Evolutionary conservation across 2,113 vertebrate species (phyloP).

Genomic region (Synodontis membranacea): DNA sequence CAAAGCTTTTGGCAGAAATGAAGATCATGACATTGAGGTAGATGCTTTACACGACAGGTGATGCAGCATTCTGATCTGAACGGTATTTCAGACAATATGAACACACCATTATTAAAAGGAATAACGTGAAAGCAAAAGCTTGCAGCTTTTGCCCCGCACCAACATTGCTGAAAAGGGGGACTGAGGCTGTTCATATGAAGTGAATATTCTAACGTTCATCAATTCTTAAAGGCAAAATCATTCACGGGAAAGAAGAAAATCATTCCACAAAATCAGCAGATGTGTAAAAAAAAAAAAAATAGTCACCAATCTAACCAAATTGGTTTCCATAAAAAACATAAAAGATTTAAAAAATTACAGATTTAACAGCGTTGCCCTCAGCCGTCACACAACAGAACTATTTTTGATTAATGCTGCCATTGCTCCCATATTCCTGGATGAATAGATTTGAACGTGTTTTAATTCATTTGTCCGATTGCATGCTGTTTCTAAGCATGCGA

Average conservation of each 20-base stretch:
- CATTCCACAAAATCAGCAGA: slow-evolving; percentile 53
- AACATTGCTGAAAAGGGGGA: slow-evolving; percentile 7
- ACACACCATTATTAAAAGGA: slow-evolving; percentile 35
- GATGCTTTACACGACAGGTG: slow-evolving; percentile 60
- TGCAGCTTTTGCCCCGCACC: slow-evolving; percentile 41
- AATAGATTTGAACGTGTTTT: slow-evolving; percentile 41
- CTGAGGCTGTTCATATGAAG: slow-evolving; percentile 34
- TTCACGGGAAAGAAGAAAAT: slow-evolving; percentile 43
- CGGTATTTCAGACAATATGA: slow-evolving; percentile 47
- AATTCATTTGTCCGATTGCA: slow-evolving; percentile 50
- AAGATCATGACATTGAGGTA: slow-evolving; percentile 71
- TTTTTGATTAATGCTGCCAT: slow-evolving; percentile 48
- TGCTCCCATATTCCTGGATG: slow-evolving; percentile 58
- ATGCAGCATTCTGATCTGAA: slow-evolving; percentile 69
- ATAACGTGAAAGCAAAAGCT: slow-evolving; percentile 35
- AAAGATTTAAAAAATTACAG: slow-evolving; percentile 69
- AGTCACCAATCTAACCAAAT: slow-evolving; percentile 56
- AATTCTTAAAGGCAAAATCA: slow-evolving; percentile 53
- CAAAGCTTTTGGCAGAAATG: slow-evolving; percentile 59
- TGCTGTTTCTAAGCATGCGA: slow-evolving; percentile 62
- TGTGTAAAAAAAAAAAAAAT: slow-evolving; percentile 51
- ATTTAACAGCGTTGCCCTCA: slow-evolving; percentile 57
- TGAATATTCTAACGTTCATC: slow-evolving; percentile 42
- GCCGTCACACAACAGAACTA: slow-evolving; percentile 48
- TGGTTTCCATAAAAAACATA: slow-evolving; percentile 62